Evolutionary conservation across 2,888 invertebrate genomes (phyloP), one percentile per base, ranked within the genome.

Genomic region (Drosophila kuntzei): DNA sequence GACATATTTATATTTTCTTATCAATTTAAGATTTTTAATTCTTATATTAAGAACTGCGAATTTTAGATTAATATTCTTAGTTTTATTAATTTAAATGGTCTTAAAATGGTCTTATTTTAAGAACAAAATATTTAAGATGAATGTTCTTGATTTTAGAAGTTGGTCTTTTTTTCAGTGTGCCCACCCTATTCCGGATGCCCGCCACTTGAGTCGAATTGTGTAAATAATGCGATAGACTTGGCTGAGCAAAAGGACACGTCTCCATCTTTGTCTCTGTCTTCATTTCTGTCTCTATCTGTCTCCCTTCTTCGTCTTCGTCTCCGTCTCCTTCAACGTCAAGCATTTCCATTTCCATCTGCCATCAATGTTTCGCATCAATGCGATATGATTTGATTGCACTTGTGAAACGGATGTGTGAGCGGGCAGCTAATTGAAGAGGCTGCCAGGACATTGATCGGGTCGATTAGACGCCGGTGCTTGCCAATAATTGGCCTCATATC

Each of bases 161-260:
- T n/a, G n/a, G n/a, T n/a, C n/a, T n/a, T n/a, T n/a, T n/a, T n/a
- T n/a, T n/a, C n/a, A n/a, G n/a, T n/a, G n/a, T 12, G 5, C 14
- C 37, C 27, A 27, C 27, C 27, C 27, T 7, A 27, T 2, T 0
- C 34, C 16, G 9, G 34, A 29, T 61, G 22, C 67, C 74, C 44
- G 49, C 81, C 77, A 87, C 84, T 87, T 81, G 85, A 82, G 66
- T 74, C 76, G 80, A 80, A 84, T 85, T 80, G 87, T 84, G 87
- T 84, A 85, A 84, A 84, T 82, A 82, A 82, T 86, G 83, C 69
- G 82, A 75, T 87, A 78, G 82, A 81, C 87, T 85, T 76, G 80
- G 64, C 69, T 78, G 75, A 68, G 68, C 76, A 77, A 54, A 53
- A 61, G 69, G 60, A 65, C 61, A 62, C 37, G 47, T 58, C 39